Evolutionary conservation across 2,113 vertebrate genomes (phyloP).

Genomic region (Tonatia bakeri): DNA sequence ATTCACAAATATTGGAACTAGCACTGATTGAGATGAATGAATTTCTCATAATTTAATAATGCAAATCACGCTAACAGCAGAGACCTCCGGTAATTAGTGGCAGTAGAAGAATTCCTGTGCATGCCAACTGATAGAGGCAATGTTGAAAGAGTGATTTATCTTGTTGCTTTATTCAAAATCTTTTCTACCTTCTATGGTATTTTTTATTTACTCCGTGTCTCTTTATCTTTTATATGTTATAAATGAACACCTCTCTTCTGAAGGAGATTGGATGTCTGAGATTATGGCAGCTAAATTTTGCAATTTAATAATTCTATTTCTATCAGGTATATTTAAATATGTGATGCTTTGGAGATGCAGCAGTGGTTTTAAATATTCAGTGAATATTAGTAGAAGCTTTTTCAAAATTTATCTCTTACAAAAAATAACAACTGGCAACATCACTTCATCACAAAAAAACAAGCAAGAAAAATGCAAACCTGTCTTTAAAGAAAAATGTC

Average conservation of each 20-base stretch:
- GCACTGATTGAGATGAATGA: constrained; percentile 79
- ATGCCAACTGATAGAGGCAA: background rate
- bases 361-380: constrained; percentile 35
- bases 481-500: constrained; percentile 26
- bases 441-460: constrained; percentile 34
- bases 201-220: constrained; percentile 26
- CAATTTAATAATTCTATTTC: background rate
- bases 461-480: background rate
- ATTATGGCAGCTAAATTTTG: background rate
- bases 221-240: background rate
- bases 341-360: background rate
- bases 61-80: constrained; percentile 53
- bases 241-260: background rate
- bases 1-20: constrained; percentile 83
- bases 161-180: background rate
- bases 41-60: constrained; percentile 82
- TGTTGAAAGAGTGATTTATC: background rate
- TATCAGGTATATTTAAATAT: constrained; percentile 14
- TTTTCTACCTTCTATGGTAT: background rate
- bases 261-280: background rate
- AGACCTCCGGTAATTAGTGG: background rate
- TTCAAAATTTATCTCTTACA: constrained; percentile 42
- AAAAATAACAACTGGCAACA: constrained; percentile 43
- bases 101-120: background rate
- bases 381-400: constrained; percentile 1